These are phyloP conservation scores for Pollenia amentaria DNA, from an alignment of 2,888 invertebrate genomes.

Conservation along the genomic window DNA sequence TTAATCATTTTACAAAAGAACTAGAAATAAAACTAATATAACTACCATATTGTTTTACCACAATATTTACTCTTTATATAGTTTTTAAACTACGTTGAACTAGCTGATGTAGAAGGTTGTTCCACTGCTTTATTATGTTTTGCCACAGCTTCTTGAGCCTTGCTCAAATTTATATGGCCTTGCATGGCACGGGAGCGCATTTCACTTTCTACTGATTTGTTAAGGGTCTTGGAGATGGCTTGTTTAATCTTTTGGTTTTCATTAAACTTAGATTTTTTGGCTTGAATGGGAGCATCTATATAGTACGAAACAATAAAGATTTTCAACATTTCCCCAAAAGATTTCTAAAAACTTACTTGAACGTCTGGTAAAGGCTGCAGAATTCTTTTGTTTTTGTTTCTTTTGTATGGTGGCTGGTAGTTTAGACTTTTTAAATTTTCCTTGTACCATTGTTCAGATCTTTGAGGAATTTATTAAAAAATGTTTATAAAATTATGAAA, in stretches of 20 bases:
- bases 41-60: background rate
- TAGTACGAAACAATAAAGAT: slow-evolving; percentile 8
- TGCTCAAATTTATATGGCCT: slow-evolving; percentile 85
- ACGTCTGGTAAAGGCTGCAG: slow-evolving; percentile 85
- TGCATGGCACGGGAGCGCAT: slow-evolving; percentile 86
- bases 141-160: slow-evolving; percentile 86
- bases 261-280: slow-evolving; percentile 87
- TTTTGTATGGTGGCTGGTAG: slow-evolving; percentile 85
- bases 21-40: background rate
- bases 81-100: background rate
- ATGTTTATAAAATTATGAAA: background rate
- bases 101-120: slow-evolving; percentile 75
- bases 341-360: slow-evolving; percentile 85
- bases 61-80: background rate
- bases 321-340: no score
- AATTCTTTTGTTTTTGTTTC: slow-evolving; percentile 85
- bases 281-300: slow-evolving; percentile 87
- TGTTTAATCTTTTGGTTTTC: slow-evolving; percentile 87
- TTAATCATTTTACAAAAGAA: no score
- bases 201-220: slow-evolving; percentile 87
- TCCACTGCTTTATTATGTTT: slow-evolving; percentile 80
- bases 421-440: slow-evolving; percentile 87
- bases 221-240: slow-evolving; percentile 87
- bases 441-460: slow-evolving; percentile 86
- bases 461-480: slow-evolving; percentile 3